Evolutionary conservation across 2,113 vertebrate genomes (phyloP), one percentile per base, ranked within the genome.

Genomic region (Sterrhoptilus dennistouni): DNA sequence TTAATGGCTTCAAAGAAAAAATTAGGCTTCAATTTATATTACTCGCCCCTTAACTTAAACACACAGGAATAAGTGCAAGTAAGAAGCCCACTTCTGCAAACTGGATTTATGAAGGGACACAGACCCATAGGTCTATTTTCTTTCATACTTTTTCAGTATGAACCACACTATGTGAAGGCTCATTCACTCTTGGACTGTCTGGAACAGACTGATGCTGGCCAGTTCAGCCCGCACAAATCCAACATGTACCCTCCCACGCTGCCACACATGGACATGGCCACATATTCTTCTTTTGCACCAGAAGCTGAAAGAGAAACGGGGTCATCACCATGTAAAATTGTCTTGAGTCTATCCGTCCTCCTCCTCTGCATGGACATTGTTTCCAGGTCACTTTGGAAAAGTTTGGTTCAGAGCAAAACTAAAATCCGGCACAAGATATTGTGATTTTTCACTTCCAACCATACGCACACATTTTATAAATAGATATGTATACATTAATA

Each of bases 1-100:
- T 84, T 97, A 97, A 97, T 93, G 68, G 54, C 95, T 93, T 97
- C 95, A 96, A 97, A 97, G 90, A 70, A 95, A 91, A 96, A 93
- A 95, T 74, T 84, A 90, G 24, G 50, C 57, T 87, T 87, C 93
- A 90, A 87, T 96, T 96, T 96, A 90, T 92, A 82, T 90, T 86
- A 89, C 66, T 83, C 0, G 1, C 77, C 57, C 75, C 72, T 78
- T 89, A 80, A 88, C 64, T 78, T 80, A 71, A 54, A 86, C 60
- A 81, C 66, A 57, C 14, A 92, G 74, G 53, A 88, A 4, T 60
- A 86, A 92, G 47, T 57, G 49, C 56, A 66, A 86, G 82, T 49
- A 92, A 71, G 74, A 71, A 93, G 47, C 31, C 83, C 60, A 71
- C 29, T 89, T 24, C 80, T 78, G 49, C 40, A 89, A 74, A 87